Evolutionary conservation across 2,113 vertebrate species (phyloP).

Genomic region (Erinaceus europaeus): DNA sequence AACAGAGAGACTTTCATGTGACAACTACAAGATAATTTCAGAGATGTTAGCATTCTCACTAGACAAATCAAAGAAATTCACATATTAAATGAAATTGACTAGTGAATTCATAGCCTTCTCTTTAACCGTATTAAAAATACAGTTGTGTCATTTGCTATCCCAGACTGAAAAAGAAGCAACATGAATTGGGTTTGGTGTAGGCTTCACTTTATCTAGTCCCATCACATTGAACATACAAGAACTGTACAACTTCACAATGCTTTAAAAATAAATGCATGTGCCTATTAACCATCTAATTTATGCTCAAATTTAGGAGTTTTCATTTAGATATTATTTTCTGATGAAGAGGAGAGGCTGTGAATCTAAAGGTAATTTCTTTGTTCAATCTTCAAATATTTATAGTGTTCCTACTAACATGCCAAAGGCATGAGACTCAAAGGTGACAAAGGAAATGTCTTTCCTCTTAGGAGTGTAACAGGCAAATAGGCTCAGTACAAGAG

Average conservation of each 20-base stretch:
- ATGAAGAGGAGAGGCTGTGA: background rate
- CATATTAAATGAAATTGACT: background rate
- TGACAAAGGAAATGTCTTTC: background rate
- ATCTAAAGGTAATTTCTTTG: background rate
- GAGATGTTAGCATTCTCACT: background rate
- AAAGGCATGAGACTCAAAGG: background rate
- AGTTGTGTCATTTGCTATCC: background rate
- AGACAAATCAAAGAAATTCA: background rate
- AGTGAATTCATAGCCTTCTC: background rate
- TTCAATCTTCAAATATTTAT: background rate
- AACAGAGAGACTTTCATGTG: background rate
- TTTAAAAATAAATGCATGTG: background rate
- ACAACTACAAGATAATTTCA: background rate
- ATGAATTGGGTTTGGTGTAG: background rate
- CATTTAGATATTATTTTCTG: background rate
- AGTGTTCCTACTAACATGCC: background rate
- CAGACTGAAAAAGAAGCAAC: slow-evolving; percentile 22
- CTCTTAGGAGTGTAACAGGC: background rate
- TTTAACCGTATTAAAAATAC: background rate
- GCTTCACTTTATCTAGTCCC: background rate
- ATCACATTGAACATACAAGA: too few species aligned
- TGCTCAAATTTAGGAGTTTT: slow-evolving; percentile 11
- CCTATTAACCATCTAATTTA: background rate
- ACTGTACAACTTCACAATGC: background rate
- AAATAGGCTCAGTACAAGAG: background rate